A percentile compares a stretch with the other conserved stretches of the same genome.
Evolutionary conservation across 2,797 vertebrate species (phyloP).

Genomic region (Delichon dasypus): DNA sequence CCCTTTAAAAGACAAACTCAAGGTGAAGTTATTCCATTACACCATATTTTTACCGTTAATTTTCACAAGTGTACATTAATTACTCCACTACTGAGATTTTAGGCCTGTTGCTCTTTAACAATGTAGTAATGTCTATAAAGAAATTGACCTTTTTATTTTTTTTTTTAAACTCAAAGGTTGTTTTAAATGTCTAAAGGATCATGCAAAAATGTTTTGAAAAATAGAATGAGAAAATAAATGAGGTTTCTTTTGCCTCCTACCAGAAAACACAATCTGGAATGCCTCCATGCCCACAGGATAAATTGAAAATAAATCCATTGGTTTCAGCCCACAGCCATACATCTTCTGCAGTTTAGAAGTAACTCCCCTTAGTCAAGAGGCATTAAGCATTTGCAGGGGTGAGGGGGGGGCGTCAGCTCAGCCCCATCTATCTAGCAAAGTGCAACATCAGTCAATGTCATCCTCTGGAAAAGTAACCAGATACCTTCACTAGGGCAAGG

Average conservation of each 20-base stretch:
- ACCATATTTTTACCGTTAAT: neutral
- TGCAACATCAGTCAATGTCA: neutral
- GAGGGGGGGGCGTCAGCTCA: neutral
- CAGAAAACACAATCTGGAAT: neutral
- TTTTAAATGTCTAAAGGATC: neutral
- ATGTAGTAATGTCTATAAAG: neutral
- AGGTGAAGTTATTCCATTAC: neutral
- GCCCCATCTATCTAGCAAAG: neutral
- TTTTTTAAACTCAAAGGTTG: neutral
- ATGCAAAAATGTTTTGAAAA: neutral
- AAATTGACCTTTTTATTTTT: neutral
- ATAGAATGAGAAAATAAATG: neutral
- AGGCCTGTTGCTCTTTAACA: neutral
- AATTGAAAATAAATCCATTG: slow-evolving; percentile 47
- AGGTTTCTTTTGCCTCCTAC: neutral
- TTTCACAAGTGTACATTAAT: neutral
- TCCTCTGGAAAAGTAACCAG: neutral
- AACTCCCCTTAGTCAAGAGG: neutral
- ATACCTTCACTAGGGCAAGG: neutral
- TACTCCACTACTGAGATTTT: neutral
- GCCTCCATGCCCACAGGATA: neutral
- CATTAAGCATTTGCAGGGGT: neutral
- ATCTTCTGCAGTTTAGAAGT: neutral
- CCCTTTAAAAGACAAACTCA: neutral
- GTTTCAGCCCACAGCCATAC: neutral